Base-by-base conservation (phyloP, 2,797 vertebrate species). In the Coccyzus lansbergi region DNA sequence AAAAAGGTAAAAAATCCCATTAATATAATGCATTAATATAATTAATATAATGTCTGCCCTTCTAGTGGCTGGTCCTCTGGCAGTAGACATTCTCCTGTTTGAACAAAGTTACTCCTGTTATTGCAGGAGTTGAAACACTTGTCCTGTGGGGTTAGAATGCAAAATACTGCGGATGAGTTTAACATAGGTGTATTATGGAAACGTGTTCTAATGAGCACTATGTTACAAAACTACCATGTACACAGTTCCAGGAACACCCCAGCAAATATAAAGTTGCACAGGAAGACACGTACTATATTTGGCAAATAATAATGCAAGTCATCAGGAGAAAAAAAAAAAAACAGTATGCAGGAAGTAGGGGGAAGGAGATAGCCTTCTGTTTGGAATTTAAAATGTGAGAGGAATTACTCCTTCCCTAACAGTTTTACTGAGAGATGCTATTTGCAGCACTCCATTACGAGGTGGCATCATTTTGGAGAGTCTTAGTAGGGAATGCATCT, bases 291-390 rank as follows among this genome's bases (percentile, higher is more conserved):
- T 13, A 40, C 80, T 38, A 10, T 84, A 67, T 82, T 84, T 88
- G 74, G 74, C 44, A 88, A 88, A 70, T 69, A 92, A 77, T 80
- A 81, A 91, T 10, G 44, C 72, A 86, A 91, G 55, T 80, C 74
- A 89, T 76, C 81, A 76, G 59, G 26, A 11, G 21, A 81, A 76
- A 89, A 40, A 86, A 62, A 11, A 93, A 63, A 63, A 86, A 42
- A 80, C 21, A 28, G 19, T 44, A n/a, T 55, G 56, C 67, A 84
- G 83, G 77, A 94, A 92, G 51, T 3, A 60, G 29, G 10, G 16
- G 25, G 33, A 89, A 40, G 36, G 38, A 88, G 44, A 60, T 1
- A 56, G 38, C 44, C 1, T 36, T 69, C 53, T 28, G 36, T 34
- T 55, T 53, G 33, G 59, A 59, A 92, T 84, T 88, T 69, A 63